Evolutionary conservation across 2,888 invertebrate genomes (phyloP).

Genomic region (Colostygia pectinataria): DNA sequence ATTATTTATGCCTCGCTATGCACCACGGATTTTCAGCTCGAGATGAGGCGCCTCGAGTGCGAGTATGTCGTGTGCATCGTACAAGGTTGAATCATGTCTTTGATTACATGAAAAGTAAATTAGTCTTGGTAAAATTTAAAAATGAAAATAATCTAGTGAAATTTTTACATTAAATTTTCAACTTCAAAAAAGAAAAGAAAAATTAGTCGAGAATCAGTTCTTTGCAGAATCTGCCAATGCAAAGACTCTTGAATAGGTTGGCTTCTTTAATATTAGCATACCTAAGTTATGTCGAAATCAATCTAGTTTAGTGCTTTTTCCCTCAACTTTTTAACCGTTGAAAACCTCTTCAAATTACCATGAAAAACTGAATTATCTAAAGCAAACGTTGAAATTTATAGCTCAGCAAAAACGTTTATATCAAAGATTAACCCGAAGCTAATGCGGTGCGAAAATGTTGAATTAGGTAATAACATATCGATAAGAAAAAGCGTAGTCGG

Average conservation of each 20-base stretch:
- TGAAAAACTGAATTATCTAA: neutral
- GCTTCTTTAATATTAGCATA: conserved; percentile 19
- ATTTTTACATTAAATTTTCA: neutral
- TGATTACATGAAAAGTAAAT: neutral
- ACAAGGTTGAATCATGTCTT: neutral
- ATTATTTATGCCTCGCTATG: conserved; percentile 28
- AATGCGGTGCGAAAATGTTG: conserved; percentile 65
- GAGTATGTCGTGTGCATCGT: neutral
- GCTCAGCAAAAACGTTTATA: conserved; percentile 27
- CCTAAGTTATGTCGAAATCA: conserved; percentile 22
- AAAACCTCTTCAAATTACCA: neutral
- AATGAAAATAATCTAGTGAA: too few species aligned
- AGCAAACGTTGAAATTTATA: conserved; percentile 23
- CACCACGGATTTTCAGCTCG: conserved; percentile 23
- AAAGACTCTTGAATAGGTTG: conserved; percentile 3
- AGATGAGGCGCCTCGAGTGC: conserved; percentile 9
- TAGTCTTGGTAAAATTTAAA: too few species aligned
- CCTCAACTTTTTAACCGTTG: neutral
- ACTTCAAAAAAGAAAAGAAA: neutral
- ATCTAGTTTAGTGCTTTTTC: conserved; percentile 8
- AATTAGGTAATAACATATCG: conserved; percentile 67
- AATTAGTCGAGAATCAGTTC: neutral
- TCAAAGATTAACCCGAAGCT: conserved; percentile 55
- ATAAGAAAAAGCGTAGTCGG: conserved; percentile 67
- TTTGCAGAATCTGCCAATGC: conserved; percentile 16